These are phyloP conservation scores for Meda fulgida DNA, from an alignment of 2,797 vertebrate species.

Conservation along the genomic window DNA sequence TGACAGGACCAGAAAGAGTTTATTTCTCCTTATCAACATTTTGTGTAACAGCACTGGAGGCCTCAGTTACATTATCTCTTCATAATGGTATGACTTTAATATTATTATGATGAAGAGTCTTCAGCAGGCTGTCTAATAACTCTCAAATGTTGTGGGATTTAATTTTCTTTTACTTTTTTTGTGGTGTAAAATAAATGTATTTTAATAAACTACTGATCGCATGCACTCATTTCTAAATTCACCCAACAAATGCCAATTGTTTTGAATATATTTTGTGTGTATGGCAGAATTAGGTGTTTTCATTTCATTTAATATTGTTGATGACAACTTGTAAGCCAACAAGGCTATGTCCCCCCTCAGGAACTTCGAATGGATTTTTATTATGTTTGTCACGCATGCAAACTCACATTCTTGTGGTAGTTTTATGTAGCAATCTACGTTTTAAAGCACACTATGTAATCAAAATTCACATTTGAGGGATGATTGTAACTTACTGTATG, in stretches of 20 bases:
- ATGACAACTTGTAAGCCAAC: too few relatives aligned
- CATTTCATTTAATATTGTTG: too few relatives aligned
- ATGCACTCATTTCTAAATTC: not conserved
- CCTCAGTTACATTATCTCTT: not conserved
- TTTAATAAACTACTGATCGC: not conserved
- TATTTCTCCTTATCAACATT: not conserved
- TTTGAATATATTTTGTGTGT: not conserved
- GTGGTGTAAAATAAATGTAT: not conserved
- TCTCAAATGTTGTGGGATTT: not conserved
- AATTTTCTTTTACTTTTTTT: not conserved
- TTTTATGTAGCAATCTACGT: not conserved
- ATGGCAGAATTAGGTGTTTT: too few relatives aligned
- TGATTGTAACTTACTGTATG: not conserved
- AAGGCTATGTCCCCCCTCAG: too few relatives aligned
- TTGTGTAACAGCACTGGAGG: not conserved
- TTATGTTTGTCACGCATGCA: not conserved
- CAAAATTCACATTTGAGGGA: not conserved
- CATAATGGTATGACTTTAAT: not conserved
- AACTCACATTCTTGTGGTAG: not conserved
- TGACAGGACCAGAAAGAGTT: conserved; percentile 39
- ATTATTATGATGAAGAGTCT: not conserved
- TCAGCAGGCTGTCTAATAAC: not conserved
- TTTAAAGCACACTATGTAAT: not conserved
- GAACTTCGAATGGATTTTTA: not conserved
- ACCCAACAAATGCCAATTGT: not conserved